Evolutionary conservation across 1,140 invertebrate species (phyloP).

Genomic region (Ceratosolen solmsi): DNA sequence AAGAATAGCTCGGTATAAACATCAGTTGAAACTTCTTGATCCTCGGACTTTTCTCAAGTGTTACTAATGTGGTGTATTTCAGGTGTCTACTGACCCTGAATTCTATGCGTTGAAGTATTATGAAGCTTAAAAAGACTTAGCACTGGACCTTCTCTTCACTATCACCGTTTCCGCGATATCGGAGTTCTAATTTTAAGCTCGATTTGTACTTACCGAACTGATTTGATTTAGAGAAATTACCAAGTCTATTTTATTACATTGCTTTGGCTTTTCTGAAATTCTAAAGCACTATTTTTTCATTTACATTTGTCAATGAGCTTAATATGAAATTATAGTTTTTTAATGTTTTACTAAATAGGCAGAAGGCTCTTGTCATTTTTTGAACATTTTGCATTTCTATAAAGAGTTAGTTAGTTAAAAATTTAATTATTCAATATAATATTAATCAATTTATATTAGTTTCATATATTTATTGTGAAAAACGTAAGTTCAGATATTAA

Average conservation of each 20-base stretch:
- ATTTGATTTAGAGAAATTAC: constrained; percentile 44
- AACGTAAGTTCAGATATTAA: too few species aligned
- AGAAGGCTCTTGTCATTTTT: too few species aligned
- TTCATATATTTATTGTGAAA: too few species aligned
- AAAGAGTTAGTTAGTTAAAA: too few species aligned
- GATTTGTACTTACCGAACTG: constrained; percentile 42
- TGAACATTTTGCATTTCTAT: too few species aligned
- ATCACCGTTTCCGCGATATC: not conserved
- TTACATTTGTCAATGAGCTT: not conserved
- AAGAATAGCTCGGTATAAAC: constrained; percentile 12
- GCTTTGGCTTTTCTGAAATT: not conserved
- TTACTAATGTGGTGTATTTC: constrained; percentile 60
- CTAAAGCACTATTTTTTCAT: not conserved
- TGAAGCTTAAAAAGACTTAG: constrained; percentile 54
- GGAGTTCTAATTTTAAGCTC: constrained; percentile 8
- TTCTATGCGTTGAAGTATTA: constrained; percentile 47
- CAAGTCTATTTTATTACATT: not conserved
- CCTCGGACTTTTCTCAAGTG: constrained; percentile 60
- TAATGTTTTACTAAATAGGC: too few species aligned
- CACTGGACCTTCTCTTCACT: not conserved
- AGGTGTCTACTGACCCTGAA: constrained; percentile 38
- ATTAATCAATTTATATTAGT: too few species aligned
- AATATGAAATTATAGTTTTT: too few species aligned
- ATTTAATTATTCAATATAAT: too few species aligned
- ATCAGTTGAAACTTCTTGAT: constrained; percentile 58